A percentile compares a stretch with the other conserved stretches of the same genome.
phyloP scores from a whole-genome alignment of 2,888 invertebrate species.

The Thera britannica region DNA sequence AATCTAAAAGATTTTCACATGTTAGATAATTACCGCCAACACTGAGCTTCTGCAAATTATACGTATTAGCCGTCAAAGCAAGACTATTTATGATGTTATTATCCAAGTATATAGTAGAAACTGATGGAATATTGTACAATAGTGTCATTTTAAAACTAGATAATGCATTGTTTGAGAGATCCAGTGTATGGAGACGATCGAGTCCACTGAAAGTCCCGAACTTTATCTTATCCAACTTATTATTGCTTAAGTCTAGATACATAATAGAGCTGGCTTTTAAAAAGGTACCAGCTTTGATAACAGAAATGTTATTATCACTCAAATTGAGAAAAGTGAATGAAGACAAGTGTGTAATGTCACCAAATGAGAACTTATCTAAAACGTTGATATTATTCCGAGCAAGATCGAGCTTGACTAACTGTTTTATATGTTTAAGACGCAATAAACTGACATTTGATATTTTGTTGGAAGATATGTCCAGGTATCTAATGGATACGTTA shows the following conservation, averaged over 20 bases:
- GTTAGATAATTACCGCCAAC: slow-evolving; percentile 15
- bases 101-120: slow-evolving; percentile 18
- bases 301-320: slow-evolving; percentile 15
- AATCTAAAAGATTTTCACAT: slow-evolving; percentile 17
- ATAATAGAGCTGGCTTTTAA: neutral
- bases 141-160: slow-evolving; percentile 17
- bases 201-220: slow-evolving; percentile 19
- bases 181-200: neutral
- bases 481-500: slow-evolving; percentile 6
- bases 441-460: slow-evolving; percentile 18
- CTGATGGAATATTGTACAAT: slow-evolving; percentile 12
- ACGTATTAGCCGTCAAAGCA: neutral
- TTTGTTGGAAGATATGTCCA: slow-evolving; percentile 20
- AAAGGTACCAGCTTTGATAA: slow-evolving; percentile 18
- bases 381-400: slow-evolving; percentile 18
- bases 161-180: slow-evolving; percentile 19
- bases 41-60: slow-evolving; percentile 8
- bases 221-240: slow-evolving; percentile 15
- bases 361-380: slow-evolving; percentile 21
- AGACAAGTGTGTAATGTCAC: neutral
- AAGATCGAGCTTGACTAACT: slow-evolving; percentile 13
- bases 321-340: slow-evolving; percentile 20
- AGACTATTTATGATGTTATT: slow-evolving; percentile 18
- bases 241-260: slow-evolving; percentile 19
- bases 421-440: slow-evolving; percentile 12